These are phyloP conservation scores for Phenganax marumi DNA, from an alignment of 92 coral and sea anemone genomes.

Conservation along the genomic window DNA sequence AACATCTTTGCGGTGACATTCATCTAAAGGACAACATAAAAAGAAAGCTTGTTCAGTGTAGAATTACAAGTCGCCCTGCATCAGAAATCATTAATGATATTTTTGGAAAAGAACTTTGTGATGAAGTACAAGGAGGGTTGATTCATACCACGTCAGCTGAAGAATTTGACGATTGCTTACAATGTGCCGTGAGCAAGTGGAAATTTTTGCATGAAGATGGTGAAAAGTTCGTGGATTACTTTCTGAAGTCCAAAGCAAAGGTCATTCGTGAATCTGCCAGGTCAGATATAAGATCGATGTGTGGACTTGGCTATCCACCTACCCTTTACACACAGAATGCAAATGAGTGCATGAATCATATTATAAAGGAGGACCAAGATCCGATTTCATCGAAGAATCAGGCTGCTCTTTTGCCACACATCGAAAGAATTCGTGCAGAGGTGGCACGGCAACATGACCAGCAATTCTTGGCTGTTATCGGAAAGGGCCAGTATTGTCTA, in stretches of 20 bases:
- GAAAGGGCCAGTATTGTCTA: conserved; percentile 55
- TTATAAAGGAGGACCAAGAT: not conserved
- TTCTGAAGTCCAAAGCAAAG: conserved; percentile 37
- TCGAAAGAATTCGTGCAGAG: conserved; percentile 36
- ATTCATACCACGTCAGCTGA: conserved; percentile 45
- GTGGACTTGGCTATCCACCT: conserved; percentile 65
- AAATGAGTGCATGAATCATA: conserved; percentile 38
- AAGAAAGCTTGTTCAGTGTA: conserved; percentile 31
- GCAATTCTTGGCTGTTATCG: conserved; percentile 60
- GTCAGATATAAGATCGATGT: conserved; percentile 62
- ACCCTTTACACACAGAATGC: conserved; percentile 51
- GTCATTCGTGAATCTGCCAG: conserved; percentile 48
- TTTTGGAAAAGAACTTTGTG: conserved; percentile 46
- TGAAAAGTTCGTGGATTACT: conserved; percentile 43
- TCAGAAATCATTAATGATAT: conserved; percentile 41
- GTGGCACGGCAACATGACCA: conserved; percentile 54
- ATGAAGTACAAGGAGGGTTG: conserved; percentile 32
- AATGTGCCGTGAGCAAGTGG: conserved; percentile 29
- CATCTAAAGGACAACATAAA: too few relatives aligned
- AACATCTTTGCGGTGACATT: not conserved
- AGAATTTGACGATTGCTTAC: conserved; percentile 36
- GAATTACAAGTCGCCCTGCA: conserved; percentile 32
- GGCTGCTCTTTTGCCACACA: conserved; percentile 43
- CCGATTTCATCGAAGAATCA: conserved; percentile 30
- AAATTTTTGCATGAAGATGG: conserved; percentile 41